phyloP scores from a whole-genome alignment of 2,797 vertebrate genomes.

The Melanotaenia parkinsoni region DNA sequence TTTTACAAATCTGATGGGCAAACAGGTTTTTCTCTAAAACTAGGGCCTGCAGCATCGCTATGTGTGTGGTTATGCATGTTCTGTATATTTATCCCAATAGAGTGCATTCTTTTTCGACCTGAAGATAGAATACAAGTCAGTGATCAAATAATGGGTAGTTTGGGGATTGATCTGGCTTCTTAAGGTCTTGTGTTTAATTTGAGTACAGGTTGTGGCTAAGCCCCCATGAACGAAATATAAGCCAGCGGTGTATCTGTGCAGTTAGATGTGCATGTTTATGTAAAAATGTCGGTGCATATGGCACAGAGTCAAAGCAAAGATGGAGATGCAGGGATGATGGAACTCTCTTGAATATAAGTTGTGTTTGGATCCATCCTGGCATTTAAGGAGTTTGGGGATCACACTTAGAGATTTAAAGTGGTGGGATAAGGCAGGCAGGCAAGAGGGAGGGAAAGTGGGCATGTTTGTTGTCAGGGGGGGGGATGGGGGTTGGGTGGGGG shows the following conservation, averaged over 20 bases:
- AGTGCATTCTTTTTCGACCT: background rate
- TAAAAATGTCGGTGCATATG: background rate
- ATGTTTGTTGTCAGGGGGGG: no score
- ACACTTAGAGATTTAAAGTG: background rate
- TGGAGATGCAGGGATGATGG: constrained; percentile 7
- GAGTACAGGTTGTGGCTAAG: background rate
- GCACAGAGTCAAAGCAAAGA: background rate
- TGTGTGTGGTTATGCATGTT: background rate
- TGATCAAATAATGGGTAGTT: background rate
- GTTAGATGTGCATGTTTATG: background rate
- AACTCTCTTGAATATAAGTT: constrained; percentile 12
- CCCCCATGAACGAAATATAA: no score
- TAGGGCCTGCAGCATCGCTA: background rate
- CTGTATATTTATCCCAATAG: background rate
- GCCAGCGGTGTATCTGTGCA: no score
- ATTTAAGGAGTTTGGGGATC: constrained; percentile 3
- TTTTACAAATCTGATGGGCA: no score
- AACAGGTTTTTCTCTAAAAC: background rate
- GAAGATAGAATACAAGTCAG: background rate
- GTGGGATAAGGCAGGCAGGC: background rate
- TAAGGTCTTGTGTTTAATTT: background rate
- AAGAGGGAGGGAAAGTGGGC: background rate
- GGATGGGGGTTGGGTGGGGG: background rate
- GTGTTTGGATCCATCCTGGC: constrained; percentile 3
- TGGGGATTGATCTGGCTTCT: background rate